Evolutionary conservation across 2,888 invertebrate genomes (phyloP).

Genomic region (Crocallis elinguaria): DNA sequence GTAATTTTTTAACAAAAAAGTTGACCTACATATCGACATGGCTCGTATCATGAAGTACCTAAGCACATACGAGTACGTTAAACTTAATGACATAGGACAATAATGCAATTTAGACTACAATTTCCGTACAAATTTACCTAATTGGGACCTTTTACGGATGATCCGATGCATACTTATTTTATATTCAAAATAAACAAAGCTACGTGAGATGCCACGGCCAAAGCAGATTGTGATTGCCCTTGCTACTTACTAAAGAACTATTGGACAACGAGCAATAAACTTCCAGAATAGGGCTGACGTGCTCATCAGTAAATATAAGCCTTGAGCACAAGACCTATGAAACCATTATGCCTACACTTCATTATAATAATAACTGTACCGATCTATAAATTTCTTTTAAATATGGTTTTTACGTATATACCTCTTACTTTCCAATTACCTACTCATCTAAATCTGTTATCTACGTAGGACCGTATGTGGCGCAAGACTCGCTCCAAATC

Average conservation of each 20-base stretch:
- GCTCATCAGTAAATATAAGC: too few species aligned
- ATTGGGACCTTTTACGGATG: conserved; percentile 22
- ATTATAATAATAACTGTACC: too few species aligned
- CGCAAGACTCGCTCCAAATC: conserved; percentile 87
- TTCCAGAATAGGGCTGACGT: too few species aligned
- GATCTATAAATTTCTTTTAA: too few species aligned
- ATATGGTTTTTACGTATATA: too few species aligned
- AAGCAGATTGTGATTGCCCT: conserved; percentile 8
- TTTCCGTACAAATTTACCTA: conserved; percentile 19
- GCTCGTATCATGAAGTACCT: too few species aligned
- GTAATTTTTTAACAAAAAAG: too few species aligned
- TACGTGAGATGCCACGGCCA: conserved; percentile 30
- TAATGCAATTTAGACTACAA: background rate
- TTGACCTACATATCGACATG: too few species aligned
- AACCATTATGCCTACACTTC: too few species aligned
- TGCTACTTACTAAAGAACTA: background rate
- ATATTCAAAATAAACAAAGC: conserved; percentile 23
- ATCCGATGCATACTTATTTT: conserved; percentile 15
- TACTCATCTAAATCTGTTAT: background rate
- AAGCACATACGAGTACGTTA: too few species aligned
- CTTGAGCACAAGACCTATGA: too few species aligned
- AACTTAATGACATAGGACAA: conserved; percentile 4
- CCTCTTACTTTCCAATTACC: too few species aligned
- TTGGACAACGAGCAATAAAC: background rate
- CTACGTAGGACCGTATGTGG: conserved; percentile 86